Percentiles rank a stretch among this genome's conserved stretches.
These are phyloP conservation scores for Camponotus floridanus DNA, from an alignment of 1,140 invertebrate species.

Conservation along the genomic window DNA sequence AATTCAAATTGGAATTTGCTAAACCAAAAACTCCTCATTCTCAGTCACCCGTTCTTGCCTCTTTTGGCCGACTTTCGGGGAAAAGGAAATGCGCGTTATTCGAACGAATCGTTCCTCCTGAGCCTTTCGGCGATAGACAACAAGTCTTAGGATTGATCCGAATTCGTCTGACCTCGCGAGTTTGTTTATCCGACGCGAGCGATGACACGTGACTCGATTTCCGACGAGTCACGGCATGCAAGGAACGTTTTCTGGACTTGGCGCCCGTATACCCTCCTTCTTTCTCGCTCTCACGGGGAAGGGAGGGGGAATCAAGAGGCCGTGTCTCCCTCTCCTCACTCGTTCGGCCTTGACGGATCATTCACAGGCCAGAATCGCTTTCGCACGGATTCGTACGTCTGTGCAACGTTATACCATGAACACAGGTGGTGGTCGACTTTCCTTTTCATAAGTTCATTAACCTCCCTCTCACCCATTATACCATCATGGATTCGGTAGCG, in stretches of 20 bases:
- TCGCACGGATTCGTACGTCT: slow-evolving; percentile 29
- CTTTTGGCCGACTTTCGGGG: background rate
- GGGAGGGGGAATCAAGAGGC: background rate
- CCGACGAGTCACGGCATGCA: slow-evolving; percentile 16
- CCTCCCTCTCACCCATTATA: background rate
- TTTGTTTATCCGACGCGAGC: slow-evolving; percentile 44
- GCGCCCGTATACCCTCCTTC: slow-evolving; percentile 57
- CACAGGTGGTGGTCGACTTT: slow-evolving; percentile 65
- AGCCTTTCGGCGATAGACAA: slow-evolving; percentile 14
- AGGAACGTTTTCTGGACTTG: slow-evolving; percentile 46
- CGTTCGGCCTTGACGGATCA: slow-evolving; percentile 68
- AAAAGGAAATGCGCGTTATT: background rate
- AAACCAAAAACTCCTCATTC: background rate
- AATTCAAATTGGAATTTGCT: background rate
- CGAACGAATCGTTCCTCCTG: slow-evolving; percentile 15
- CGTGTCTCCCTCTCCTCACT: slow-evolving; percentile 31
- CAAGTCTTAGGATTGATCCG: slow-evolving; percentile 52
- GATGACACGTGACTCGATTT: slow-evolving; percentile 62
- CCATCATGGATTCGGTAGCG: background rate
- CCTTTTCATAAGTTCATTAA: slow-evolving; percentile 52
- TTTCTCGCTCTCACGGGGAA: slow-evolving; percentile 21
- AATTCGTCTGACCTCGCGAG: slow-evolving; percentile 24
- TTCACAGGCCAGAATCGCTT: slow-evolving; percentile 64
- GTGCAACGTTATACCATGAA: background rate
- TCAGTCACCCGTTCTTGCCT: background rate